Conservation (phyloP, 2,888 invertebrate genomes). For the Gymnosoma rotundatum region DNA sequence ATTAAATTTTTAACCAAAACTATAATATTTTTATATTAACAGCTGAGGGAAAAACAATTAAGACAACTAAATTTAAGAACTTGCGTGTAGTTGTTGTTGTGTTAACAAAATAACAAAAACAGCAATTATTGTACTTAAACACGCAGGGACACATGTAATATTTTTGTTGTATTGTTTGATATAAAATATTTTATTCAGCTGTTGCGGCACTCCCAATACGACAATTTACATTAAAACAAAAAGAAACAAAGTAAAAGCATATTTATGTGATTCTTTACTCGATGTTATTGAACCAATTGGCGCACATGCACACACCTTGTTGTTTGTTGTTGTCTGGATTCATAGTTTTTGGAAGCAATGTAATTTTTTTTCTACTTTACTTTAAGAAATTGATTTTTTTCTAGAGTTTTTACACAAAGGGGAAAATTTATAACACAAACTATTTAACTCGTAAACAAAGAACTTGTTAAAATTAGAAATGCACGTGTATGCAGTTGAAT, state of each 20-base stretch:
- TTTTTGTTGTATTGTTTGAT: conserved; percentile 4
- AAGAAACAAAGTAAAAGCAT: background rate
- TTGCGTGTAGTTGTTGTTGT: conserved; percentile 1
- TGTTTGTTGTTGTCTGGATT: conserved; percentile 17
- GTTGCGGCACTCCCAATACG: conserved; percentile 60
- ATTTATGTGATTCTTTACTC: conserved; percentile 20
- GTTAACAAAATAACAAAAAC: background rate
- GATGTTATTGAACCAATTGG: conserved; percentile 55
- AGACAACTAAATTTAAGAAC: background rate
- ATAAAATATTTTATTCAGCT: conserved; percentile 23
- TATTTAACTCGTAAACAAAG: conserved; percentile 25
- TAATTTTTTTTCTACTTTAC: conserved; percentile 37
- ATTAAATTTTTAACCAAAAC: too few relatives aligned
- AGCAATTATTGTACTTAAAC: conserved; percentile 6
- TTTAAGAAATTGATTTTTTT: conserved; percentile 24
- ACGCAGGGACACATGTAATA: conserved; percentile 6
- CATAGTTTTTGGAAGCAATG: conserved; percentile 40
- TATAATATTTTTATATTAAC: background rate
- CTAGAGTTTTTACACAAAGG: conserved; percentile 6
- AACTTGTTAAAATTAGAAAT: conserved; percentile 62
- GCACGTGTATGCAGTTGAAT: conserved; percentile 57
- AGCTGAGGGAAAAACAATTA: background rate
- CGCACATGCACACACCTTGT: conserved; percentile 53
- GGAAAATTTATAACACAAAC: conserved; percentile 13
- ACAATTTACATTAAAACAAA: background rate